Evolutionary conservation across 2,888 invertebrate species (phyloP), one percentile per base, ranked within the genome.

Genomic region (Mongoloraphidia duomilia): DNA sequence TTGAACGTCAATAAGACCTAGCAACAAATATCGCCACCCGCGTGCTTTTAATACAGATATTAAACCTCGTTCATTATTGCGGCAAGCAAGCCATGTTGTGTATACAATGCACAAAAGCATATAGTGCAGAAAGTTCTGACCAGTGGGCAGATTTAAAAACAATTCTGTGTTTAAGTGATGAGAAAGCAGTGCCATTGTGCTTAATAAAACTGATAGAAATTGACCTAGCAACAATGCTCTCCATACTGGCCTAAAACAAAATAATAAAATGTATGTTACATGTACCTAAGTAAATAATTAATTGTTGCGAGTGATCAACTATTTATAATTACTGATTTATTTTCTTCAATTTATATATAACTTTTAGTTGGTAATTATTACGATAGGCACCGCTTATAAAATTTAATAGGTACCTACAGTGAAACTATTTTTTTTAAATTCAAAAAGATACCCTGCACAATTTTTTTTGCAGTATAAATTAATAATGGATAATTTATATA

Each of bases 1-100:
- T 68, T 89, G 86, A n/a, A 91, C 89, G 62, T 91, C 90, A 52
- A 88, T 74, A 45, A 81, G 66, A 34, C 88, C 85, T 11, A 90
- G 74, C 54, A 89, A 67, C 52, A 87, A 68, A 59, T 90, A 80
- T 56, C 86, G 76, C 83, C 84, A 87, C 61, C 81, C 85, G 64
- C 83, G 76, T 60, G 76, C 74, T 57, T 75, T 74, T 54, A 87
- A 66, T 42, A 81, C 75, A 44, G 77, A 73, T 56, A 79, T 73
- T 41, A 85, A 65, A 51, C 75, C 75, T 50, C 72, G 68, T 41
- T 77, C 76, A 8, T 71, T 72, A 52, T 80, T 77, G 57, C 80
- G 75, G 66, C 84, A 86, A 2, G 85, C 78, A 60, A 89, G 68
- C 65, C 81, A 78, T 49, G 84, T 82, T 42, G 84, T 82, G 63